Conservation (phyloP, 1,140 invertebrate genomes). For the Ostrea edulis region DNA sequence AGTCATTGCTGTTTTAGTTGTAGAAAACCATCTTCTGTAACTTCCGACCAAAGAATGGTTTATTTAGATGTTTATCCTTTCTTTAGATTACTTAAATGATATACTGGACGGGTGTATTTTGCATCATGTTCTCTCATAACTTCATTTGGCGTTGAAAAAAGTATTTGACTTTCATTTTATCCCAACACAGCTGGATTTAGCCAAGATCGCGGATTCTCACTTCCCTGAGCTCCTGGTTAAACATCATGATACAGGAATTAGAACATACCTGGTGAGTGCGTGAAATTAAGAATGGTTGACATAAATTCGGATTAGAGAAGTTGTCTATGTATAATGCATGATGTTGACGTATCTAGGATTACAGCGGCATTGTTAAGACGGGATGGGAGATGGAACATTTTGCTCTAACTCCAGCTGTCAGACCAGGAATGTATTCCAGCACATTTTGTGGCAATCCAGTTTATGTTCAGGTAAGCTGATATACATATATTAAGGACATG, state of each 20-base stretch:
- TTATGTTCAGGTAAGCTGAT: constrained; percentile 62
- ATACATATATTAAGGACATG: too few relatives aligned
- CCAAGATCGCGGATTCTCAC: constrained; percentile 61
- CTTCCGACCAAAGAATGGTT: too few relatives aligned
- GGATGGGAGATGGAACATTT: constrained; percentile 65
- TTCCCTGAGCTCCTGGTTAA: constrained; percentile 65
- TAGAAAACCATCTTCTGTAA: too few relatives aligned
- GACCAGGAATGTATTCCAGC: constrained; percentile 58
- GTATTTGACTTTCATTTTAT: not conserved
- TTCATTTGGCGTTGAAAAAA: not conserved
- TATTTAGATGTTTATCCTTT: too few relatives aligned
- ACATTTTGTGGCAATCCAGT: constrained; percentile 61
- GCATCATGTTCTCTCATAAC: not conserved
- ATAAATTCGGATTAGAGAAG: not conserved
- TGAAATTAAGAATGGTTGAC: not conserved
- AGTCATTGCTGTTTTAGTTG: too few relatives aligned
- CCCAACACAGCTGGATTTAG: constrained; percentile 59
- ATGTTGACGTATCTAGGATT: constrained; percentile 52
- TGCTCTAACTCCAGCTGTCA: constrained; percentile 53
- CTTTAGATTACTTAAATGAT: too few relatives aligned
- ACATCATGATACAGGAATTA: constrained; percentile 63
- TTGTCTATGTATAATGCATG: not conserved
- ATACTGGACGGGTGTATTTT: not conserved
- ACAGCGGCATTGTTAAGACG: constrained; percentile 65
- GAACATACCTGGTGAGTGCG: constrained; percentile 60